Base-by-base conservation (phyloP, 2,113 vertebrate genomes). In the Aix galericulata region DNA sequence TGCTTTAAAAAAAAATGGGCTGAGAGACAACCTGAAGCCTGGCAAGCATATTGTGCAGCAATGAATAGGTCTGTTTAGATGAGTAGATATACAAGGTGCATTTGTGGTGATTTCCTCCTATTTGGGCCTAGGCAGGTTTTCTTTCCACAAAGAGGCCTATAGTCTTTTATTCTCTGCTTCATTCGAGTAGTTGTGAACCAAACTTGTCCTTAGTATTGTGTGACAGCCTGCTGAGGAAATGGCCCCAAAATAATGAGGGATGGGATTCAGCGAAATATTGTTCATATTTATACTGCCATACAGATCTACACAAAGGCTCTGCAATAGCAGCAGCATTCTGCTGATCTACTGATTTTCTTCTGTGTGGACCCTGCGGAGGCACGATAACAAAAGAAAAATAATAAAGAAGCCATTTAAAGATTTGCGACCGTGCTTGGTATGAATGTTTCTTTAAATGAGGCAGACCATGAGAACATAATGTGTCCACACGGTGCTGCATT, bases 151-250 rank as follows among this genome's bases (percentile, higher is more conserved):
- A 97, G 74, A 93, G 36, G 82, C 88, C 96, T 88, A 96, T 91
- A 85, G 91, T 97, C 97, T 97, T 98, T 98, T 98, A 98, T 98
- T 98, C 97, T 98, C 95, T 85, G 77, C 94, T 97, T 98, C 96
- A 97, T 97, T 98, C 91, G 95, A 94, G 96, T 87, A 97, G 96
- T 92, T 95, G 93, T 97, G 96, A 97, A 97, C 95, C 88, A 96
- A 97, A 97, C 97, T 97, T 97, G 94, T 97, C 96, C 96, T 97
- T 96, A 96, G 95, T 93, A 97, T 97, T 97, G 86, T 95, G 64
- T 85, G 96, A 97, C 93, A 93, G 83, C 97, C 97, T 96, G 97
- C 98, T 98, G 97, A 72, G 97, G 97, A 98, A 98, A 98, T 98
- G 95, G 96, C 94, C 97, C 71, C 93, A 94, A 97, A 98, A 98